Evolutionary conservation across 2,113 vertebrate species (phyloP).

Genomic region (Mobula birostris): DNA sequence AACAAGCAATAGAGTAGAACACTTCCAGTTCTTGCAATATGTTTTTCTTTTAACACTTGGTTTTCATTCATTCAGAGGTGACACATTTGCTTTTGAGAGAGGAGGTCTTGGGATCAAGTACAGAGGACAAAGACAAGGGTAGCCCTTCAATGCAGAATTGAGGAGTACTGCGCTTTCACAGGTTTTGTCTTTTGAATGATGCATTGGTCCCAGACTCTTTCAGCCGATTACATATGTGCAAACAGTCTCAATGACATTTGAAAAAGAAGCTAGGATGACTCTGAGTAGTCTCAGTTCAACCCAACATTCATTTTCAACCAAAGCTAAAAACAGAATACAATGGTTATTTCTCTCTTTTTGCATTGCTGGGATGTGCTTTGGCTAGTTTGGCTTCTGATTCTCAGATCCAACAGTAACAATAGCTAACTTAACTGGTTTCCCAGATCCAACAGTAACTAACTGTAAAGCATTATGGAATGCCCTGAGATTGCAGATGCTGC

Average conservation of each 20-base stretch:
- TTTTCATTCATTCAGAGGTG: neutral
- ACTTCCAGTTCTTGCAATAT: neutral
- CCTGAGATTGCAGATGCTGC: neutral
- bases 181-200: neutral
- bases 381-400: neutral
- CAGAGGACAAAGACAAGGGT: no score
- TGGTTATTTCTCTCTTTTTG: neutral
- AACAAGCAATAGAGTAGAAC: neutral
- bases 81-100: neutral
- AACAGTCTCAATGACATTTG: neutral
- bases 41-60: neutral
- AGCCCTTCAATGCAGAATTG: neutral
- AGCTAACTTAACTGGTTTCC: no score
- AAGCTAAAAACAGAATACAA: neutral
- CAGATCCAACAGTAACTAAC: neutral
- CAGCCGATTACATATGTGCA: no score
- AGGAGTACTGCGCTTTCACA: neutral
- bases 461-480: neutral
- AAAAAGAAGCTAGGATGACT: neutral
- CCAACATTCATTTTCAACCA: neutral
- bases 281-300: neutral
- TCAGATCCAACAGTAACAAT: no score
- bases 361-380: neutral
- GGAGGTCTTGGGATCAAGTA: neutral
- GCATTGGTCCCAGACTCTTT: neutral